Percentiles rank a stretch among this genome's conserved stretches.
Conservation (phyloP, 1,140 invertebrate genomes). For the Ganaspis sp. region DNA sequence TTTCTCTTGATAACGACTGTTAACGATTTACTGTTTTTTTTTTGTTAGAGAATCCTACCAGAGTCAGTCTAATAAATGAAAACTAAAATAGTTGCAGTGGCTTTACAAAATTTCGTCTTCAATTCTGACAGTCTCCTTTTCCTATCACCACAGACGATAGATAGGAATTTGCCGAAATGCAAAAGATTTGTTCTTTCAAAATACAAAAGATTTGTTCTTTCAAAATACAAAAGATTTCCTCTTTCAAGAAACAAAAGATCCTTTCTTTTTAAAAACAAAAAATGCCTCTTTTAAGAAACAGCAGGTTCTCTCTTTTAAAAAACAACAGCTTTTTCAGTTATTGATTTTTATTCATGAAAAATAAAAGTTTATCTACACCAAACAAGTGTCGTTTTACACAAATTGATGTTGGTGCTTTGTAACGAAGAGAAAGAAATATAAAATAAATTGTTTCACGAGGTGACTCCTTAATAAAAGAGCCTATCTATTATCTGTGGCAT, state of each 20-base stretch:
- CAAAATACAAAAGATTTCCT: too few relatives aligned
- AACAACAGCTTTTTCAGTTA: neutral
- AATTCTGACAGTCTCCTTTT: neutral
- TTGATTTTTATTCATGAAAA: slow-evolving; percentile 15
- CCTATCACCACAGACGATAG: slow-evolving; percentile 29
- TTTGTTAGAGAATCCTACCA: neutral
- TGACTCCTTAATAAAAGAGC: neutral
- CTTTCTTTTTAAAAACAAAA: too few relatives aligned
- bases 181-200: too few relatives aligned
- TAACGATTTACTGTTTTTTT: neutral
- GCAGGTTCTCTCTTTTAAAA: neutral
- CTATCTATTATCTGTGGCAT: slow-evolving; percentile 25
- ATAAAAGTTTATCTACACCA: slow-evolving; percentile 6
- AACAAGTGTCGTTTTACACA: neutral
- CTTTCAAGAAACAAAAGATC: too few relatives aligned
- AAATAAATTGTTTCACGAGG: neutral
- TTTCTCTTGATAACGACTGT: neutral
- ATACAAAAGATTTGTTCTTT: too few relatives aligned
- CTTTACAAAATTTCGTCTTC: neutral
- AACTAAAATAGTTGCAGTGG: slow-evolving; percentile 2
- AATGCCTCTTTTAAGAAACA: neutral
- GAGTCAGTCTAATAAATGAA: neutral
- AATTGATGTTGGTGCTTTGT: neutral
- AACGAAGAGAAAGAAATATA: neutral
- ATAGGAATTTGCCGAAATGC: neutral